Conservation (phyloP, 2,888 invertebrate genomes). For the Vesta saturnalis region DNA sequence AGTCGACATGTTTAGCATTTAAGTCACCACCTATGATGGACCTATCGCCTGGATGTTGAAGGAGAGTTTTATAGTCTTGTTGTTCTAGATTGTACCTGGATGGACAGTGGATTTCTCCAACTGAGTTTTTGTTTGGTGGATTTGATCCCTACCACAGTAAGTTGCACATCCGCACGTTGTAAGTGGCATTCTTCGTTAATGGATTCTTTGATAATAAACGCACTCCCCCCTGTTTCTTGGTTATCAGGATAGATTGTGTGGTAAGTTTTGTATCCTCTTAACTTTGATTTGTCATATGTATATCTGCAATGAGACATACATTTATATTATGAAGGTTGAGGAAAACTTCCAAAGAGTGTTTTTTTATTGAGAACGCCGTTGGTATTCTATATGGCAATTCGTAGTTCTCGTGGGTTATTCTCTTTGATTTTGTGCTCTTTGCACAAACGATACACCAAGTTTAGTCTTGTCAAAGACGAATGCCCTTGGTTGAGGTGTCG, state of each 20-base stretch:
- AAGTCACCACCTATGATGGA: no score
- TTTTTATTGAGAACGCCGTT: slow-evolving; percentile 7
- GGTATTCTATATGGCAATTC: neutral
- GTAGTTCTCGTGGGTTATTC: neutral
- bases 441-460: slow-evolving; percentile 4
- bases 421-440: slow-evolving; percentile 7
- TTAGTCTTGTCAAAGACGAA: slow-evolving; percentile 1
- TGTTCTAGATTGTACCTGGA: neutral
- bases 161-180: no score
- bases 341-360: no score
- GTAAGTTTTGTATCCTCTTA: no score
- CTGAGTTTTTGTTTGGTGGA: neutral
- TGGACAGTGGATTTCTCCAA: neutral
- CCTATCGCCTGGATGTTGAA: neutral
- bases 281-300: no score
- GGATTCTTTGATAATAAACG: no score
- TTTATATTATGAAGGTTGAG: neutral
- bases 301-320: neutral
- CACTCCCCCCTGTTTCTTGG: no score
- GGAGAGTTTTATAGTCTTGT: neutral
- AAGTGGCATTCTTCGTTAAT: no score
- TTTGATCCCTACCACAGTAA: neutral
- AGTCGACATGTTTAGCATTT: no score
- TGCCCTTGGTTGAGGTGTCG: slow-evolving; percentile 9
- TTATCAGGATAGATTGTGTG: no score